phyloP scores from a whole-genome alignment of 1,140 invertebrate genomes.

The Drosophila nigromelanica region DNA sequence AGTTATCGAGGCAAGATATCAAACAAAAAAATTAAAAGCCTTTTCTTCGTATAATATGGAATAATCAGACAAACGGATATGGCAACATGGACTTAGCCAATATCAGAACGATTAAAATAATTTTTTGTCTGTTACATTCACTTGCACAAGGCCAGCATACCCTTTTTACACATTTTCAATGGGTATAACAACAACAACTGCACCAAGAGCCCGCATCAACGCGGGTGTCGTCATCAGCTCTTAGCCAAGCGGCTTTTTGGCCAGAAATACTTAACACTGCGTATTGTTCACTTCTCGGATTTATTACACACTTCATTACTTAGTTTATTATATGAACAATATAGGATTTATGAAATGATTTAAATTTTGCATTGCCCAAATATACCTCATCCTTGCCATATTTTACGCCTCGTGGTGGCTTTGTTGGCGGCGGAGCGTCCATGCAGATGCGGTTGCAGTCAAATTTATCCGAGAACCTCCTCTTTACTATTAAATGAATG shows the following conservation, averaged over 20 bases:
- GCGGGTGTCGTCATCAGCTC: constrained; percentile 61
- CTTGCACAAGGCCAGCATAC: no score
- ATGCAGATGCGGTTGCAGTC: constrained; percentile 51
- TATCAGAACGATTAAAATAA: no score
- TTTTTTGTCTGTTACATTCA: no score
- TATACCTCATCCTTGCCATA: constrained; percentile 92
- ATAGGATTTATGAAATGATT: constrained; percentile 19
- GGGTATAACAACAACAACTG: constrained; percentile 18
- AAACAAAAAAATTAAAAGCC: no score
- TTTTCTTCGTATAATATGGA: no score
- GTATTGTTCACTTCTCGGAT: not conserved
- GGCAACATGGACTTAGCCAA: no score
- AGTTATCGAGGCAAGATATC: no score
- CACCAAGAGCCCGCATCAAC: constrained; percentile 8
- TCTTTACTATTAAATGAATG: constrained; percentile 21
- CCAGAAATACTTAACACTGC: no score
- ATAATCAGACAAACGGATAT: no score
- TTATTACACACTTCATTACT: not conserved
- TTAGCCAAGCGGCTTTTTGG: not conserved
- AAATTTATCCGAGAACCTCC: constrained; percentile 20
- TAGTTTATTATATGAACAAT: not conserved
- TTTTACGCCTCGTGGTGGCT: constrained; percentile 92
- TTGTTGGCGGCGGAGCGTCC: constrained; percentile 87
- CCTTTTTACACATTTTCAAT: no score
- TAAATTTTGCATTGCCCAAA: constrained; percentile 28